Conservation (phyloP, 2,888 invertebrate genomes). For the Volucella zonaria region DNA sequence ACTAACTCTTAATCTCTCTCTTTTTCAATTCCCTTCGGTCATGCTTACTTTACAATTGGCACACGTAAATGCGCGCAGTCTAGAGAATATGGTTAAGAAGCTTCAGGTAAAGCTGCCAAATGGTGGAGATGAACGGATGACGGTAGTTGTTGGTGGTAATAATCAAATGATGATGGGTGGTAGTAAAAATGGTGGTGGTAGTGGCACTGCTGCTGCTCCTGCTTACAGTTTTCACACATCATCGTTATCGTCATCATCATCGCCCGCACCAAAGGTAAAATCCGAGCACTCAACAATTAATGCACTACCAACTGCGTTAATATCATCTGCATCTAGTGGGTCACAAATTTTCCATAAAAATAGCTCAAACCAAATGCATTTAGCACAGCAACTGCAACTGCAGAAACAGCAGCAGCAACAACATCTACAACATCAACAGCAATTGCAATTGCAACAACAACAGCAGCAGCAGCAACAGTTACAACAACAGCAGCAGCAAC, state of each 20-base stretch:
- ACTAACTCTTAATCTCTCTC: constrained; percentile 75
- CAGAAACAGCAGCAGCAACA: constrained; percentile 32
- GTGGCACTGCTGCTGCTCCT: constrained; percentile 62
- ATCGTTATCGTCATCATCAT: constrained; percentile 64
- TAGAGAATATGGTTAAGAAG: constrained; percentile 82
- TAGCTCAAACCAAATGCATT: constrained; percentile 70
- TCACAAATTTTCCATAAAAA: constrained; percentile 68
- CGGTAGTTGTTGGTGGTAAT: constrained; percentile 48
- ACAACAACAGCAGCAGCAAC: constrained; percentile 56
- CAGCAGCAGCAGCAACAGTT: constrained; percentile 46
- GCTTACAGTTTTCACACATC: constrained; percentile 62
- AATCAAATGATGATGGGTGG: constrained; percentile 61
- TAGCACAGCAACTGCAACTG: constrained; percentile 27
- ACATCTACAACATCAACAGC: constrained; percentile 9
- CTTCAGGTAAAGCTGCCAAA: constrained; percentile 78
- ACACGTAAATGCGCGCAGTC: constrained; percentile 75
- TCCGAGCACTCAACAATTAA: constrained; percentile 33
- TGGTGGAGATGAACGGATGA: constrained; percentile 75
- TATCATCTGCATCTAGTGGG: constrained; percentile 67
- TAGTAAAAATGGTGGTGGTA: constrained; percentile 69
- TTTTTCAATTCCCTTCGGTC: constrained; percentile 76
- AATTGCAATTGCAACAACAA: constrained; percentile 59
- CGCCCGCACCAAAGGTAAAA: constrained; percentile 63
- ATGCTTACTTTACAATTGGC: constrained; percentile 63
- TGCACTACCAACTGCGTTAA: constrained; percentile 63